These are phyloP conservation scores for Paracanthobrama guichenoti DNA, from an alignment of 2,113 vertebrate genomes.

Conservation along the genomic window DNA sequence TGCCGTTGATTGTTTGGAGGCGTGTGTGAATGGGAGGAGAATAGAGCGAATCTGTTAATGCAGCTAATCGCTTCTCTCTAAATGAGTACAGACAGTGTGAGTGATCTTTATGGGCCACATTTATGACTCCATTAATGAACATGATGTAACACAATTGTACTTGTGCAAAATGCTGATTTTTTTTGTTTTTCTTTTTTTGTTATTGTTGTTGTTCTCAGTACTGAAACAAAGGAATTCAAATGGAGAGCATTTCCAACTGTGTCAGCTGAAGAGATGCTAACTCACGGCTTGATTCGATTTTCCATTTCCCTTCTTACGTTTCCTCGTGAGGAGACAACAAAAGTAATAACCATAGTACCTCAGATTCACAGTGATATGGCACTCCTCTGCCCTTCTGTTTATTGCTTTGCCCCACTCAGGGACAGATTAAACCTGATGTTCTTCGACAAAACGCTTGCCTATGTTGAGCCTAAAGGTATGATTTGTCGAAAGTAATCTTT, in stretches of 20 bases:
- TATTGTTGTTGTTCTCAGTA: no score
- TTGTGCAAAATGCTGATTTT: not conserved
- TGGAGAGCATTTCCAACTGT: not conserved
- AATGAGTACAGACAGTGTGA: not conserved
- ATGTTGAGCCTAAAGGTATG: no score
- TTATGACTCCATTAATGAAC: conserved; percentile 21
- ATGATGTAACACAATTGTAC: not conserved
- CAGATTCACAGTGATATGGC: not conserved
- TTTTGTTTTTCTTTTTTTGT: no score
- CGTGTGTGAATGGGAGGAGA: not conserved
- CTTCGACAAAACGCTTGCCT: not conserved
- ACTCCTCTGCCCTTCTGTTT: not conserved
- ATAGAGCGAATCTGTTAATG: conserved; percentile 17
- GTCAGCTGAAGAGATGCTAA: not conserved
- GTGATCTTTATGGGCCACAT: conserved; percentile 17
- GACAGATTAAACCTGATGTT: conserved; percentile 10
- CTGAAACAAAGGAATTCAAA: not conserved
- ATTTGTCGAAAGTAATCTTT: not conserved
- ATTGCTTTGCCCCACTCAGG: not conserved
- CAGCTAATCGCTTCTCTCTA: not conserved
- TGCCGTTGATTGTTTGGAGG: not conserved
- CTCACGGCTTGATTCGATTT: conserved; percentile 1
- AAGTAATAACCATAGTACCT: conserved; percentile 8
- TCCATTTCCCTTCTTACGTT: not conserved
- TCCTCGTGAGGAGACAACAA: conserved; percentile 2